Evolutionary conservation across 2,113 vertebrate genomes (phyloP), one percentile per base, ranked within the genome.

Genomic region (Tonatia bakeri): DNA sequence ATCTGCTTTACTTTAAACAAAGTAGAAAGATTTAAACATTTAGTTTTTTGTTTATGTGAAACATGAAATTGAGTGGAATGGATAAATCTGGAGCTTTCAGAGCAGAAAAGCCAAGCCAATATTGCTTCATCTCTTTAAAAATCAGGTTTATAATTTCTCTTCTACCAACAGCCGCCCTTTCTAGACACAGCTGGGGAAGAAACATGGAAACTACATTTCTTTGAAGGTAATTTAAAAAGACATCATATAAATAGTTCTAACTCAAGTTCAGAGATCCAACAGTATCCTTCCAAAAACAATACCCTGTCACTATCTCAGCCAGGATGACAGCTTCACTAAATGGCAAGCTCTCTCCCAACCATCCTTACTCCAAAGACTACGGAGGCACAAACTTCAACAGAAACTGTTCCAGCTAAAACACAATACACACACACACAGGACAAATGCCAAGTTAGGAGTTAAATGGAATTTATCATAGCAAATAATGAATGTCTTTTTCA

Each of bases 1-100:
- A 95, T 90, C 33, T 52, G 65, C 73, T 91, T 94, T 96, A 92
- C 75, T 92, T 95, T 95, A 96, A 96, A 85, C 89, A 94, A 88
- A 92, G 69, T 9, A 93, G 90, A 96, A 91, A 59, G 19, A 91
- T 79, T 86, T 94, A 95, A 91, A 96, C 79, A 93, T 92, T 92
- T 82, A 95, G 84, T 86, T 91, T 88, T 91, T 61, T 96, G 92
- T 92, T 94, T 95, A 87, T 47, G 84, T 90, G 43, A 95, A 77
- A 90, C 69, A 76, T 64, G 91, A 77, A 72, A 65, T 89, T 54
- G 70, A 96, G 70, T 26, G 1, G 28, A 91, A n/a, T 86, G 16
- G 45, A 70, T 95, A 64, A 87, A 95, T 86, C 13, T 85, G 69
- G 28, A 91, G 31, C 76, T 94, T 77, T 95, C 26, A 17, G 19